Conservation (phyloP, 1,140 invertebrate species). For the Heliothis subflexa region DNA sequence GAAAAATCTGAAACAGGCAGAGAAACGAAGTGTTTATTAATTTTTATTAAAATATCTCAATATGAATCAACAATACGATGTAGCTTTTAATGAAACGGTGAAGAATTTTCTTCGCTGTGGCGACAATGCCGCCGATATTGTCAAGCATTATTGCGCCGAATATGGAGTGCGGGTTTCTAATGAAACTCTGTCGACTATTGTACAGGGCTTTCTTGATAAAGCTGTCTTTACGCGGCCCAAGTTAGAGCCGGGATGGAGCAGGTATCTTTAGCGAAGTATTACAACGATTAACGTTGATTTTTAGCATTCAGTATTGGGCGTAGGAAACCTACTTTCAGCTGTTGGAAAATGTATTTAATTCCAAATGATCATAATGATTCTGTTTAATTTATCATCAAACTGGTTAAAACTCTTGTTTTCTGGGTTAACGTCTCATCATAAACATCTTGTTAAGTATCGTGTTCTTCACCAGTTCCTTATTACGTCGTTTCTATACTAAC, state of each 20-base stretch:
- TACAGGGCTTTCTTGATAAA: neutral
- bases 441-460: no score
- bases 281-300: neutral
- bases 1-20: no score
- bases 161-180: neutral
- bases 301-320: no score
- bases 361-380: no score
- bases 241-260: slow-evolving; percentile 1
- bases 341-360: neutral
- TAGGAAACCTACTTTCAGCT: no score
- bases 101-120: neutral
- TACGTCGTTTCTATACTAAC: neutral
- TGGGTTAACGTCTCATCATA: no score
- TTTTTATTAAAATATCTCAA: no score
- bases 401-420: no score
- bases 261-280: slow-evolving; percentile 1
- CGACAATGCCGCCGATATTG: neutral
- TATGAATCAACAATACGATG: neutral
- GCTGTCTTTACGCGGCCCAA: neutral
- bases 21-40: no score
- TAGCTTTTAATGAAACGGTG: neutral
- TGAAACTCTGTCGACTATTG: neutral
- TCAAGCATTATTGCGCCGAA: neutral
- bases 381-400: no score
- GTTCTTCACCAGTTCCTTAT: no score